Evolutionary conservation across 30 jellyfish, hydroid and myxozoan genomes (phyloP), one percentile per base, ranked within the genome.

Genomic region (Calvadosia cruxmelitensis): DNA sequence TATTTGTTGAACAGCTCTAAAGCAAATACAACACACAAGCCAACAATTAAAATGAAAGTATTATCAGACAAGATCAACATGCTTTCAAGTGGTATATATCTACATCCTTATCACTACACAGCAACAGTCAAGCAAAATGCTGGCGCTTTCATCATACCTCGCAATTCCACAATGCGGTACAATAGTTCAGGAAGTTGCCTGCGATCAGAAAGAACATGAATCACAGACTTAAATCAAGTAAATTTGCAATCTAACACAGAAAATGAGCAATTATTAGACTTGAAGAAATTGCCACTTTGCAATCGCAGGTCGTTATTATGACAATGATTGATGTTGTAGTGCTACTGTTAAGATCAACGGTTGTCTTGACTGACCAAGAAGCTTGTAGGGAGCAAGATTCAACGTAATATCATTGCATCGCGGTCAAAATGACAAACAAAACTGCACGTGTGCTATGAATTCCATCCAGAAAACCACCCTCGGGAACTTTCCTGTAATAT

Each of bases 181-280:
- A 85, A 70, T 2, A 85, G 80, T 31, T 78, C 77, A 12, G 96
- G 93, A 31, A 85, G 81, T 31, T 74, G 85, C 53, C 93, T 81
- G 49, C 3, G 67, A 65, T 25, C 30, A 27, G 0, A 0, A 63
- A 49, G 36, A 12, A 3, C 27, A 3, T 10, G 50, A 15, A 20
- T 35, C 23, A 69, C 31, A 71, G 30, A 71, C 29, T 13, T 28
- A 29, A 34, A 25, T 50, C 1, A 49, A 69, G 23, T 31, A 35
- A 34, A 13, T 7, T 7, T 23, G 29, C 12, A 51, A 70, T 36
- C 53, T 1, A 42, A 49, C 13, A 7, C 63, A 49, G 27, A 0
- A 2, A 48, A 25, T 31, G 50, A 27, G 23, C 77, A 42, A n/a
- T 27, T 7, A 31, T 71, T 10, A 15, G 66, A 15, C 64, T 16